Evolutionary conservation across 2,888 invertebrate species (phyloP), one percentile per base, ranked within the genome.

Genomic region (Ophion obscuratus): DNA sequence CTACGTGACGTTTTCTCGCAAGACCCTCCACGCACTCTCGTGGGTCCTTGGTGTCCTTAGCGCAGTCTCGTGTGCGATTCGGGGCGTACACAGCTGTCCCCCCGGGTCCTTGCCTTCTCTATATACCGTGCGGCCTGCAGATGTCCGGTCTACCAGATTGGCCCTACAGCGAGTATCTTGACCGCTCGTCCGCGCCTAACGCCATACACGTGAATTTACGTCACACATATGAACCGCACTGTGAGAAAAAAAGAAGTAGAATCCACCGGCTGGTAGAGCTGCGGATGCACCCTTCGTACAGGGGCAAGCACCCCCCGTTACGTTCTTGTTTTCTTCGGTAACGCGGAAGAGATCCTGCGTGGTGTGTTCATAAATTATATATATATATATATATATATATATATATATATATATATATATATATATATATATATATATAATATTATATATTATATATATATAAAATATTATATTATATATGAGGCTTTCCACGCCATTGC

Each of bases 41-140:
- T 27, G 40, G 40, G 47, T 66, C 71, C 81, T 81, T 67, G 40
- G 66, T 66, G 83, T 62, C 66, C 71, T 47, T 14, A 47, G 14
- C 47, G 47, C 14, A 47, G 47, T 47, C 47, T 47, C 64, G 75
- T 74, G 40, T 64, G 75, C 66, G 75, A 79, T 71, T 80, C 74
- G 27, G 36, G 64, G 62, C 77, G 83, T 82, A 84, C 80, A 86
- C 88, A 88, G 86, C 88, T 88, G 88, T 88, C 86, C 84, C 75
- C 74, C 68, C 61, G 77, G 83, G 57, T 83, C 57, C 83, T 84
- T 62, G 77, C 81, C 44, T 62, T 68, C 92, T 92, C 92, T 91
- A 92, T 91, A 91, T 91, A 91, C 88, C 89, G 40, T 40, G 40
- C 40, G 92, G 92, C 91, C 74, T 66, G 86, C 93, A 93, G 93